Percentiles rank a stretch among this genome's conserved stretches.
phyloP scores from a whole-genome alignment of 2,888 invertebrate genomes.

The Celastrina argiolus region DNA sequence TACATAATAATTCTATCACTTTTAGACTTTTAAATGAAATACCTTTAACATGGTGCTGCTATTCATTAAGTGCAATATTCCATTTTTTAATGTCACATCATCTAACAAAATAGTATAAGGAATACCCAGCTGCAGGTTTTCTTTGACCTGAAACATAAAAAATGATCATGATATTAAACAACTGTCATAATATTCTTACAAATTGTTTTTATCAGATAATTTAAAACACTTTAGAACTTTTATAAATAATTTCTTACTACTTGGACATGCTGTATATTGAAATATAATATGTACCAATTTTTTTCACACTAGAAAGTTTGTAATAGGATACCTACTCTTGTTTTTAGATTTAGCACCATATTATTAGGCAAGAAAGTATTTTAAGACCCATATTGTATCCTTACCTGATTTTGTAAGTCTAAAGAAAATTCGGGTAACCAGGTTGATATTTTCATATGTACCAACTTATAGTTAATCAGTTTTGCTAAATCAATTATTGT shows the following conservation, averaged over 20 bases:
- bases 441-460: slow-evolving; percentile 48
- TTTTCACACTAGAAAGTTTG: too few species aligned
- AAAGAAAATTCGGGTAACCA: slow-evolving; percentile 53
- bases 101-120: slow-evolving; percentile 85
- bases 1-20: slow-evolving; percentile 6
- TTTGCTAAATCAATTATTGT: slow-evolving; percentile 49
- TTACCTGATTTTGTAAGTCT: slow-evolving; percentile 50
- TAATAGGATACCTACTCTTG: too few species aligned
- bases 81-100: slow-evolving; percentile 82
- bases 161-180: too few species aligned
- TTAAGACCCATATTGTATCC: not conserved
- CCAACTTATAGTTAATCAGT: slow-evolving; percentile 48
- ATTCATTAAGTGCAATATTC: slow-evolving; percentile 81
- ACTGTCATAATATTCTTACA: too few species aligned
- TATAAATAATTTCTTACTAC: too few species aligned
- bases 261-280: too few species aligned
- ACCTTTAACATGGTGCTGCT: slow-evolving; percentile 84
- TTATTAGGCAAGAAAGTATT: too few species aligned
- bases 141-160: slow-evolving; percentile 46
- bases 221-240: too few species aligned
- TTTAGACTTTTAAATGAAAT: slow-evolving; percentile 29
- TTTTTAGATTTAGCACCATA: too few species aligned
- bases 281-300: too few species aligned
- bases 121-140: slow-evolving; percentile 78
- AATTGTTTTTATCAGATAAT: too few species aligned